Conservation (phyloP, 1,140 invertebrate genomes). For the Drosophila suzukii region DNA sequence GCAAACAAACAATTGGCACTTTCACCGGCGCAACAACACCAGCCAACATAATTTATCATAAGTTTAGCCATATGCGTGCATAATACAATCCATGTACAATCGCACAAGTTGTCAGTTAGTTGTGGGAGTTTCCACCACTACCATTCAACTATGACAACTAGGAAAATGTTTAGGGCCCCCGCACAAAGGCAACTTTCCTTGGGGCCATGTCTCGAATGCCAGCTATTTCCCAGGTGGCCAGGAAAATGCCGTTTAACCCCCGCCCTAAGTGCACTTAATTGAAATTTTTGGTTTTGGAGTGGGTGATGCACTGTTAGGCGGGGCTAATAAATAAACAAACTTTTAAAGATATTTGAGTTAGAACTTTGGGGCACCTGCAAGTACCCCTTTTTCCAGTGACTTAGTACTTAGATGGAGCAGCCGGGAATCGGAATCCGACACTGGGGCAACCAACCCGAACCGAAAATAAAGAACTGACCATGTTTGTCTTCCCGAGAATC, state of each 20-base stretch:
- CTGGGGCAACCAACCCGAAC: slow-evolving; percentile 54
- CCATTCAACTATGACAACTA: slow-evolving; percentile 69
- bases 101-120: slow-evolving; percentile 27
- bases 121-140: slow-evolving; percentile 60
- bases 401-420: slow-evolving; percentile 27
- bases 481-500: slow-evolving; percentile 69
- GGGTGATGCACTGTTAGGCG: slow-evolving; percentile 1
- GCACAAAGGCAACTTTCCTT: slow-evolving; percentile 38
- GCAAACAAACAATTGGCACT: slow-evolving; percentile 65
- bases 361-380: slow-evolving; percentile 19
- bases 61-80: slow-evolving; percentile 16
- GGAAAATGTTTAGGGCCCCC: slow-evolving; percentile 46
- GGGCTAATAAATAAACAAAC: slow-evolving; percentile 18
- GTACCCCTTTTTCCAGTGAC: neutral
- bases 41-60: slow-evolving; percentile 73
- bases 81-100: slow-evolving; percentile 23
- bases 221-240: slow-evolving; percentile 11
- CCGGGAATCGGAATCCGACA: slow-evolving; percentile 31
- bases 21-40: slow-evolving; percentile 55
- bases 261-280: slow-evolving; percentile 11
- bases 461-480: slow-evolving; percentile 14
- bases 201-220: slow-evolving; percentile 8
- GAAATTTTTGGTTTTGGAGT: slow-evolving; percentile 13
- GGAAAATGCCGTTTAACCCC: slow-evolving; percentile 30
- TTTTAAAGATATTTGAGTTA: neutral